Evolutionary conservation across 2,888 invertebrate species (phyloP).

Genomic region (Exocentrus adspersus): DNA sequence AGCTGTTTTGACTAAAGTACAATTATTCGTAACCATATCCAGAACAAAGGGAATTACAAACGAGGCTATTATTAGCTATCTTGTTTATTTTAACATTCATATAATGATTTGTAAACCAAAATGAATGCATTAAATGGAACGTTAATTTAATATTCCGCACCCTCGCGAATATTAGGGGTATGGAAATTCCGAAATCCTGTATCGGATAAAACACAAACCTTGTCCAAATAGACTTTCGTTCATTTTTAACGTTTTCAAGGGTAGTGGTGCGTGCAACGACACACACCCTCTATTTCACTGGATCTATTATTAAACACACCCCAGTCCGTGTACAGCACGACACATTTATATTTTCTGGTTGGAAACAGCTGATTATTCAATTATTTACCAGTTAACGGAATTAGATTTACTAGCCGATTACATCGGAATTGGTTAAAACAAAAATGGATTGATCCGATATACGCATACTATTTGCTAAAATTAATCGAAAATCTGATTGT

Average conservation of each 20-base stretch:
- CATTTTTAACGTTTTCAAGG: conserved; percentile 35
- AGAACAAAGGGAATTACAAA: too few relatives aligned
- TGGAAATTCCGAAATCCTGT: conserved; percentile 31
- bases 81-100: too few relatives aligned
- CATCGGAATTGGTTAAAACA: conserved; percentile 7
- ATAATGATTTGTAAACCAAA: too few relatives aligned
- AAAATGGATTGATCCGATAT: conserved; percentile 5
- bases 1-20: too few relatives aligned
- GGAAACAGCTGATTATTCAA: conserved; percentile 52
- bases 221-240: conserved; percentile 39
- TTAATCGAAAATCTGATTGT: background rate
- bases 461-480: background rate
- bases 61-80: too few relatives aligned
- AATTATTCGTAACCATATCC: too few relatives aligned
- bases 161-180: conserved; percentile 18
- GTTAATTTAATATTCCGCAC: background rate
- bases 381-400: conserved; percentile 42
- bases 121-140: too few relatives aligned
- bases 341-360: conserved; percentile 52
- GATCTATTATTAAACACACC: conserved; percentile 50
- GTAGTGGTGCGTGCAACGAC: conserved; percentile 44
- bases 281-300: conserved; percentile 44
- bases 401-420: conserved; percentile 32
- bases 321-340: conserved; percentile 48
- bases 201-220: conserved; percentile 28